Conservation (phyloP, 1,140 invertebrate genomes). For the Drosophila chauvacae region DNA sequence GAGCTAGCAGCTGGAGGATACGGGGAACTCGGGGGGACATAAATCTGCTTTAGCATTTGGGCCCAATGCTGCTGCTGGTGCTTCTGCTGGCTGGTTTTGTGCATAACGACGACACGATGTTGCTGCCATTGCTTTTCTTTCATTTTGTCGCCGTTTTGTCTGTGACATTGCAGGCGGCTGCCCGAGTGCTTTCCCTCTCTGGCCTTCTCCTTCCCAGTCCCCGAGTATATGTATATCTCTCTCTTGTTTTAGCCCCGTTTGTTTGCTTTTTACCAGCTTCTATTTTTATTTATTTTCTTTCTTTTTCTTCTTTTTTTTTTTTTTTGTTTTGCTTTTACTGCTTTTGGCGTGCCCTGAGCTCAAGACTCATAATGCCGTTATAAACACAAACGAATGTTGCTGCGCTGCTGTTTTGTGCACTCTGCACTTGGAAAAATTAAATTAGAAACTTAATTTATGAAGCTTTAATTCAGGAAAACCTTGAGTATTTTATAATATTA, state of each 20-base stretch:
- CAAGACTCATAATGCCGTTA: constrained; percentile 83
- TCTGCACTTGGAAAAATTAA: background rate
- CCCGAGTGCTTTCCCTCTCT: constrained; percentile 47
- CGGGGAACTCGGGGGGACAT: constrained; percentile 42
- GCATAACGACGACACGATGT: constrained; percentile 78
- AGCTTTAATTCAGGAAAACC: background rate
- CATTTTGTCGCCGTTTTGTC: constrained; percentile 80
- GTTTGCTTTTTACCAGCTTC: constrained; percentile 43
- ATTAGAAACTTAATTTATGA: background rate
- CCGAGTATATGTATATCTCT: constrained; percentile 6
- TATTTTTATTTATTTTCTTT: constrained; percentile 45
- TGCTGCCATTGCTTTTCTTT: constrained; percentile 69
- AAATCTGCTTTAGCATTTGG: constrained; percentile 81
- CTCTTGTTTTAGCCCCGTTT: constrained; percentile 59
- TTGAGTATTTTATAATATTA: background rate
- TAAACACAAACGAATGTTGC: constrained; percentile 64
- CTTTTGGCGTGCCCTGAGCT: constrained; percentile 56
- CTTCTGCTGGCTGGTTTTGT: constrained; percentile 53
- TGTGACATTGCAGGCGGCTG: constrained; percentile 72
- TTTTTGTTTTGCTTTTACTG: constrained; percentile 57
- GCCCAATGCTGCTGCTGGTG: constrained; percentile 13
- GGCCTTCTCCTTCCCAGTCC: constrained; percentile 4
- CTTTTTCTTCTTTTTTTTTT: constrained; percentile 38
- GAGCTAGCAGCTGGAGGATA: constrained; percentile 12
- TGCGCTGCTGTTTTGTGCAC: constrained; percentile 28